These are phyloP conservation scores for Oreochromis grahami DNA, from an alignment of 2,797 vertebrate genomes.

Conservation along the genomic window DNA sequence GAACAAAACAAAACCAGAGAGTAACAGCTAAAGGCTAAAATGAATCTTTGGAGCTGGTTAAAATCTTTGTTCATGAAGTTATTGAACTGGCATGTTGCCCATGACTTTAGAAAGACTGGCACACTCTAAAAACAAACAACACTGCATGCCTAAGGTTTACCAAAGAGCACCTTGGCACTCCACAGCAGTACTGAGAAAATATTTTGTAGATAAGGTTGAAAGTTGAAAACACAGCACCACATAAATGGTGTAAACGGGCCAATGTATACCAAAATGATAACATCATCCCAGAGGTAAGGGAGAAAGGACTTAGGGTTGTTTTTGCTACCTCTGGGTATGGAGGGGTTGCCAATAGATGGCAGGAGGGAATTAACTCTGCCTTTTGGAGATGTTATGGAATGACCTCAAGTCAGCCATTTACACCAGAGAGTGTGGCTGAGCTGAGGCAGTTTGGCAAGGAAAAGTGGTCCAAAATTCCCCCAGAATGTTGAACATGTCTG, in stretches of 20 bases:
- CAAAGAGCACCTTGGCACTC: not conserved
- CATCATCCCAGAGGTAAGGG: not conserved
- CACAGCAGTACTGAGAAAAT: not conserved
- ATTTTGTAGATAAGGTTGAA: not conserved
- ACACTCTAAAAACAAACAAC: not conserved
- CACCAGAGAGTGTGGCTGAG: not conserved
- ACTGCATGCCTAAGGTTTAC: not conserved
- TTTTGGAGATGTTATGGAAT: not conserved
- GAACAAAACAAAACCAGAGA: not conserved
- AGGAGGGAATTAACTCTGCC: not conserved
- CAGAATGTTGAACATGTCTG: not conserved
- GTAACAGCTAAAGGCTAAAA: not conserved
- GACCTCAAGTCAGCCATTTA: not conserved
- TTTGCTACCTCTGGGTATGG: not conserved
- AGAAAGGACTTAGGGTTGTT: not conserved
- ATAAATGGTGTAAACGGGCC: not conserved
- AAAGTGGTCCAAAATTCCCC: not conserved
- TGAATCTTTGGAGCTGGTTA: not conserved
- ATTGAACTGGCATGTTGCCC: not conserved
- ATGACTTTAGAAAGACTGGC: not conserved
- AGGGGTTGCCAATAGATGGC: not conserved
- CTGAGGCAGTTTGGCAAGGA: not conserved
- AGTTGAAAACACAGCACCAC: not conserved
- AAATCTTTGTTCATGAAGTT: not conserved
- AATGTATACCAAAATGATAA: not conserved